Base-by-base conservation (phyloP, 2,113 vertebrate species). In the Dascyllus trimaculatus region DNA sequence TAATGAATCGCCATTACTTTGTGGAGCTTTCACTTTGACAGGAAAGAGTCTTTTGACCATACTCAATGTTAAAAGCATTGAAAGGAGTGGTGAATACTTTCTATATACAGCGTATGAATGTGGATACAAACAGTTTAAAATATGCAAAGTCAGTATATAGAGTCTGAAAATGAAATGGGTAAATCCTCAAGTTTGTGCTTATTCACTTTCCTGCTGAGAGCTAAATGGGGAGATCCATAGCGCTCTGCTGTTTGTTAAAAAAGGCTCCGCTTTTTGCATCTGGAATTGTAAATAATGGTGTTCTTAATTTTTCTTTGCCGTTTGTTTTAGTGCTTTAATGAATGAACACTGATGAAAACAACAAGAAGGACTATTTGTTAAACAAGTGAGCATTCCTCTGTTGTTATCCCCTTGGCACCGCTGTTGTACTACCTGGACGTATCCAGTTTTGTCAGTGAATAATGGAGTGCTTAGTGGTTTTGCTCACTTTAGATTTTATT, bases 371-470 rank as follows among this genome's bases (percentile, higher is more conserved):
- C 52, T 17, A 5, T 54, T 70, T 56, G 13, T 7, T 67, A 21
- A 61, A 43, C 13, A 11, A 3, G 9, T 17, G 40, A 60, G 17
- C 49, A 71, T 68, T 54, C 48, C 66, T 76, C 56, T 71, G 66
- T 67, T 70, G 40, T 45, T 10, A 29, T 59, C 19, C 43, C 64
- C 54, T 58, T 13, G 49, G 53, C 51, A 4, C 5, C 19, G 19
- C 18, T 25, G 56, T 79, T 71, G 35, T 19, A 10, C 18, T 70
- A 64, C 43, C 60, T 75, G 49, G 57, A 64, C 21, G 11, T 10
- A 51, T 73, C 58, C 54, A 51, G 26, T 29, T 78, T 66, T 29
- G 61, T 79, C 63, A 43, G 25, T 81, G 82, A 81, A 85, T 84
- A 75, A 84, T 72, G 38, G 40, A n/a, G 38, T 58, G 67, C 48